Conservation (phyloP, 2,113 vertebrate species). For the Myanophis thanlyinensis region DNA sequence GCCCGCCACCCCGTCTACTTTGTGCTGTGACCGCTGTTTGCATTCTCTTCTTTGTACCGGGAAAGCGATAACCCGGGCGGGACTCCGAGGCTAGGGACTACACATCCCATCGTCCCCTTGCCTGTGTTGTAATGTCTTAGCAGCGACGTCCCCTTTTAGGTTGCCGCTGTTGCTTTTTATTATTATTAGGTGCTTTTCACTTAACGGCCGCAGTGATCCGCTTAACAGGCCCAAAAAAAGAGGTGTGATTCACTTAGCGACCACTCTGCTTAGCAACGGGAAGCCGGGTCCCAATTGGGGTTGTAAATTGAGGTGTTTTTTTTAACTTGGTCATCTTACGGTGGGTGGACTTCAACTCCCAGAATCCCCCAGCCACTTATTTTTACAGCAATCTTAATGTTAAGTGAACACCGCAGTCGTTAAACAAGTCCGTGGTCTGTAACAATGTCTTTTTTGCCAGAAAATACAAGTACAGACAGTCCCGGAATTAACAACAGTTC, state of each 20-base stretch:
- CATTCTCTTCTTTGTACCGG: background rate
- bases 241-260: background rate
- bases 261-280: background rate
- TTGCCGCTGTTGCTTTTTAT: background rate
- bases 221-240: background rate
- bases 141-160: background rate
- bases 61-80: background rate
- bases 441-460: background rate
- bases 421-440: background rate
- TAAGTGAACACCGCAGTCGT: background rate
- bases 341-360: background rate
- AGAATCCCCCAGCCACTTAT: background rate
- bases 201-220: background rate
- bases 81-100: background rate
- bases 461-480: background rate
- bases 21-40: background rate
- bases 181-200: background rate
- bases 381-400: background rate
- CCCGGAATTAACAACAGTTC: background rate
- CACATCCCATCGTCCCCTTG: background rate
- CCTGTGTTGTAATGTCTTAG: background rate
- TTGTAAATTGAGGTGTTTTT: background rate
- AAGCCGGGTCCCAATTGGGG: background rate
- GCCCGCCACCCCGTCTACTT: background rate
- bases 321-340: background rate